These are phyloP conservation scores for Caenorhabditis sp. DNA, from an alignment of 2,888 invertebrate genomes.

Conservation along the genomic window DNA sequence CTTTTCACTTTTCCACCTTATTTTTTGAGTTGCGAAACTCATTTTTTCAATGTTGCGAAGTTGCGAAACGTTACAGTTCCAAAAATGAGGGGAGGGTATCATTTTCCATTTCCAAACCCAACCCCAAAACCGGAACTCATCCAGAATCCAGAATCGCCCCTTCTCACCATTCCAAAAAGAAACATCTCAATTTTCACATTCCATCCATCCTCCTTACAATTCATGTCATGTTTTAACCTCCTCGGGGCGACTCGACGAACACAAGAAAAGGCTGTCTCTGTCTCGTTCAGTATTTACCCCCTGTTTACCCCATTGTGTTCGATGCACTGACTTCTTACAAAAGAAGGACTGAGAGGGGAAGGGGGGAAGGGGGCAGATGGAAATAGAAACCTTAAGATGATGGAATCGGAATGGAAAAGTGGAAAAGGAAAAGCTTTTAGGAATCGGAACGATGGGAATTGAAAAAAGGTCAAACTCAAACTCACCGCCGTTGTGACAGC, in stretches of 20 bases:
- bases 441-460: background rate
- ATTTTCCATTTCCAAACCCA: no score
- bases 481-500: conserved; percentile 41
- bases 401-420: no score
- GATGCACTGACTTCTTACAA: conserved; percentile 28
- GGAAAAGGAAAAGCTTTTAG: conserved; percentile 46
- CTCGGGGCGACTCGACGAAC: no score
- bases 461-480: background rate
- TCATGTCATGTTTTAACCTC: background rate
- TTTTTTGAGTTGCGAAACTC: no score
- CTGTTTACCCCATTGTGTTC: conserved; percentile 38
- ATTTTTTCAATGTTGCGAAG: no score
- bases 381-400: conserved; percentile 35
- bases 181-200: conserved; percentile 39
- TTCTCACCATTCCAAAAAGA: conserved; percentile 23
- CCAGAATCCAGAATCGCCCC: background rate
- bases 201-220: conserved; percentile 21
- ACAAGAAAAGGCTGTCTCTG: no score
- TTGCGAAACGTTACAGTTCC: no score
- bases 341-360: conserved; percentile 4
- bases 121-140: no score
- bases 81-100: no score
- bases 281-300: background rate
- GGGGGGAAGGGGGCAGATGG: no score
- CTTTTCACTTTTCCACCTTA: no score